These are phyloP conservation scores for Pristis pectinata DNA, from an alignment of 2,797 vertebrate species.

Conservation along the genomic window DNA sequence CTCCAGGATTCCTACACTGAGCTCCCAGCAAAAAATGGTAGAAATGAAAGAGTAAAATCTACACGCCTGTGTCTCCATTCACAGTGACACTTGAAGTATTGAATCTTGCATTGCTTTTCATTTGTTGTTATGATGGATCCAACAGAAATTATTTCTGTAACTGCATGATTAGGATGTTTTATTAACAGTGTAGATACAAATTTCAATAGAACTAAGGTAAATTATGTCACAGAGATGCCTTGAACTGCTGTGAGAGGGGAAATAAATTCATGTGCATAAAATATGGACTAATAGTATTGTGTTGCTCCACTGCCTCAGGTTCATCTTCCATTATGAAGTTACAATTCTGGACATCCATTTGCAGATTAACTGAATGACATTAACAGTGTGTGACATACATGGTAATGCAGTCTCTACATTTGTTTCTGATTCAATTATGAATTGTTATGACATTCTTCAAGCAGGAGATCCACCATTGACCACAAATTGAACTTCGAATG, in stretches of 20 bases:
- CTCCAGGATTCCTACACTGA: not conserved
- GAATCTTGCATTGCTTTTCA: not conserved
- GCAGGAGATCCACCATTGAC: not conserved
- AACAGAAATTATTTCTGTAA: not conserved
- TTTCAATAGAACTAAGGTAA: not conserved
- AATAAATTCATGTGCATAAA: not conserved
- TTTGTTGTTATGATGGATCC: not conserved
- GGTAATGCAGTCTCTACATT: not conserved
- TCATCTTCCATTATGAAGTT: not conserved
- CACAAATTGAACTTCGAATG: not conserved
- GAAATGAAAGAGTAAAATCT: not conserved
- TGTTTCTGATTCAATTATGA: not conserved
- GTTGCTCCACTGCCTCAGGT: not conserved
- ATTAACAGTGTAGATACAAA: not conserved
- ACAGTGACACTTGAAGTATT: not conserved
- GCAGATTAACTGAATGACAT: not conserved
- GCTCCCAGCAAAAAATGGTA: not conserved
- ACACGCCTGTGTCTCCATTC: not conserved
- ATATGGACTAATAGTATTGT: not conserved
- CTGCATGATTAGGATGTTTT: not conserved
- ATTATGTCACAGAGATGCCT: not conserved
- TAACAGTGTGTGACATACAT: not conserved
- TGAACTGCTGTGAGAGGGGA: not conserved
- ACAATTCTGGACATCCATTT: not conserved
- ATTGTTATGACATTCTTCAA: not conserved